A percentile compares a stretch with the other conserved stretches of the same genome.
Conservation (phyloP, 1,140 invertebrate species). For the Bursaphelenchus mucronatus region DNA sequence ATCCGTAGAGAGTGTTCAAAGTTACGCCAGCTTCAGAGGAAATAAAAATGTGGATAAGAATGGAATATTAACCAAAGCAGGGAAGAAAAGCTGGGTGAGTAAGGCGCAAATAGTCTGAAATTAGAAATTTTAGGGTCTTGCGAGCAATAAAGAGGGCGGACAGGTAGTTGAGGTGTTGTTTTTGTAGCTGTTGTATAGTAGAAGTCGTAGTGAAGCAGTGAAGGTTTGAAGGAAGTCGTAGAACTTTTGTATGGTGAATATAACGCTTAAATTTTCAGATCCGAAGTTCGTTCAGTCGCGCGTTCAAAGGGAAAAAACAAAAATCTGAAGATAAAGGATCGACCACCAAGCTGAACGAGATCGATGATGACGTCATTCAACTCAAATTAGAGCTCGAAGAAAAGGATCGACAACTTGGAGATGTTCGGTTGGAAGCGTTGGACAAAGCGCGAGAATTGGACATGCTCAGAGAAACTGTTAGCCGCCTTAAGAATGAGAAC, state of each 20-base stretch:
- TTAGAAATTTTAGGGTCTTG: no score
- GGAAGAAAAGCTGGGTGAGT: slow-evolving; percentile 42
- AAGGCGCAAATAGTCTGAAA: no score
- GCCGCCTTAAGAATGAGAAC: slow-evolving; percentile 74
- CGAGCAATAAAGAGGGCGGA: no score
- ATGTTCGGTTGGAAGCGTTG: slow-evolving; percentile 87
- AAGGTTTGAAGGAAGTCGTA: no score
- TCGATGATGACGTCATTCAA: not conserved
- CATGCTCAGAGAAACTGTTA: slow-evolving; percentile 89
- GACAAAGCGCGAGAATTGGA: slow-evolving; percentile 94
- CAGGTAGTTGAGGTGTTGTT: no score
- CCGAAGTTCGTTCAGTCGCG: slow-evolving; percentile 90
- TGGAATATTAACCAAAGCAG: not conserved
- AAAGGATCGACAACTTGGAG: slow-evolving; percentile 90
- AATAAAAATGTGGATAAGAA: slow-evolving; percentile 9
- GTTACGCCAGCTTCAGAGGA: slow-evolving; percentile 16
- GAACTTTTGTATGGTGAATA: not conserved
- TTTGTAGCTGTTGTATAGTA: no score
- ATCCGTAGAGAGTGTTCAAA: slow-evolving; percentile 36
- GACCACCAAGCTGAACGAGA: slow-evolving; percentile 23
- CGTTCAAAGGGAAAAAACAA: slow-evolving; percentile 74
- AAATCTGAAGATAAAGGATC: slow-evolving; percentile 63
- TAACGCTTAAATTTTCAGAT: slow-evolving; percentile 66
- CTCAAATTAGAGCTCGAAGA: slow-evolving; percentile 68
- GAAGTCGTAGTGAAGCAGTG: no score